Percentiles rank a stretch among this genome's conserved stretches.
Evolutionary conservation across 2,888 invertebrate genomes (phyloP).

Genomic region (Zaprionus bogoriensis): DNA sequence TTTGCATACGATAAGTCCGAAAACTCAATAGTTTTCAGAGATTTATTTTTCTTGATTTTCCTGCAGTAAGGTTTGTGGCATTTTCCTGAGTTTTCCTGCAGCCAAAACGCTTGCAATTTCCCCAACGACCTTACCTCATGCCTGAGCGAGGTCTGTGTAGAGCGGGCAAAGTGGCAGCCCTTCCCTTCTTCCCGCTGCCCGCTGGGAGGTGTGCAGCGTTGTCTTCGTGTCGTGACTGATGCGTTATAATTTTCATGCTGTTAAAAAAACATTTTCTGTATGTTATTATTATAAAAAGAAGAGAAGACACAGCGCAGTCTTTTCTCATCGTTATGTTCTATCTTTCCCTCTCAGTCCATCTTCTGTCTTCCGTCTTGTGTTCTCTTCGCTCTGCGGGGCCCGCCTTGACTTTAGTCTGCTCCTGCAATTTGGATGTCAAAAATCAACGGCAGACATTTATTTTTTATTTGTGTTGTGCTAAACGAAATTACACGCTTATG

Average conservation of each 20-base stretch:
- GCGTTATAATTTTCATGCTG: conserved; percentile 76
- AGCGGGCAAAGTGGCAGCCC: neutral
- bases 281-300: conserved; percentile 51
- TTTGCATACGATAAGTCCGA: conserved; percentile 66
- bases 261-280: conserved; percentile 68
- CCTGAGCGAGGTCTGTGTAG: neutral
- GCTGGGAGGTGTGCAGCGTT: neutral
- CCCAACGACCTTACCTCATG: conserved; percentile 60
- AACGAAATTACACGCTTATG: conserved; percentile 69
- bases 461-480: conserved; percentile 46
- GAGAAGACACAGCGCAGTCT: too few relatives aligned
- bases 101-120: conserved; percentile 38
- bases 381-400: conserved; percentile 10
- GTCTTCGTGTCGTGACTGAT: conserved; percentile 73
- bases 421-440: conserved; percentile 81
- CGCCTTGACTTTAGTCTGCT: conserved; percentile 61
- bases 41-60: conserved; percentile 30
- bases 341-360: neutral
- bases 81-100: conserved; percentile 27
- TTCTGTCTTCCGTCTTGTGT: neutral
- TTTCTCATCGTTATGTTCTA: too few relatives aligned
- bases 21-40: conserved; percentile 14
- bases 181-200: too few relatives aligned
- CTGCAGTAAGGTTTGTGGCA: neutral
- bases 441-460: conserved; percentile 70